These are phyloP conservation scores for Drosophila miranda DNA, from an alignment of 1,140 invertebrate genomes.

Conservation along the genomic window DNA sequence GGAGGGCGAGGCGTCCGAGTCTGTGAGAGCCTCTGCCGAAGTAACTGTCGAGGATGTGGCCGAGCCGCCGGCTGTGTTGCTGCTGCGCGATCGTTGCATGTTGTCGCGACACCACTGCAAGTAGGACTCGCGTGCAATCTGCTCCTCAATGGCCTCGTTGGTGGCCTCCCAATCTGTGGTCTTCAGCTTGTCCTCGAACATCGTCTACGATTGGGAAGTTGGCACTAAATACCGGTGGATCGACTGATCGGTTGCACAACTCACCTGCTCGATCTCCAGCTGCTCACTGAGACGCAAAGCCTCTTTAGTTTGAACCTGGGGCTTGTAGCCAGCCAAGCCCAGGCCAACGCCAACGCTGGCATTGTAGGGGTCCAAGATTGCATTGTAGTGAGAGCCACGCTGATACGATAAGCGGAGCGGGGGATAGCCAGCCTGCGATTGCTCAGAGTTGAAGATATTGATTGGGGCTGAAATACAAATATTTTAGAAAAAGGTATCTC, in stretches of 20 bases:
- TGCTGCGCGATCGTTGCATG: slow-evolving; percentile 84
- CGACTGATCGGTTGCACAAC: too few relatives aligned
- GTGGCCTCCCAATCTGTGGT: slow-evolving; percentile 97
- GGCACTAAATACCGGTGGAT: slow-evolving; percentile 39
- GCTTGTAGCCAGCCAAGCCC: slow-evolving; percentile 92
- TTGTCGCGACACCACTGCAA: slow-evolving; percentile 92
- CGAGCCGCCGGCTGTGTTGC: slow-evolving; percentile 63
- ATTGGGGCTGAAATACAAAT: slow-evolving; percentile 88
- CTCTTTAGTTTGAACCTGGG: slow-evolving; percentile 90
- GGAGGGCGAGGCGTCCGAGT: slow-evolving; percentile 74
- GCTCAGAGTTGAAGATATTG: slow-evolving; percentile 93
- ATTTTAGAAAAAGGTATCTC: not conserved
- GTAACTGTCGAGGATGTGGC: slow-evolving; percentile 79
- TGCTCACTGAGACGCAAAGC: slow-evolving; percentile 93
- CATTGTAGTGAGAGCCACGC: slow-evolving; percentile 95
- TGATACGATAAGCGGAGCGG: slow-evolving; percentile 96
- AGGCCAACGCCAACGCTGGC: slow-evolving; percentile 93
- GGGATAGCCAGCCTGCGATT: slow-evolving; percentile 89
- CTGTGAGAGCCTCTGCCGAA: slow-evolving; percentile 70
- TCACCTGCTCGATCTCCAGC: slow-evolving; percentile 90
- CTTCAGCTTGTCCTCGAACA: slow-evolving; percentile 96
- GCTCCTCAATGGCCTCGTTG: slow-evolving; percentile 95
- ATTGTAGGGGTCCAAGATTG: slow-evolving; percentile 94
- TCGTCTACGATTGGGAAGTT: slow-evolving; percentile 83
- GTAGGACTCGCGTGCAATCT: slow-evolving; percentile 94